These are phyloP conservation scores for Gastrophysa polygoni DNA, from an alignment of 2,888 invertebrate species.

Conservation along the genomic window DNA sequence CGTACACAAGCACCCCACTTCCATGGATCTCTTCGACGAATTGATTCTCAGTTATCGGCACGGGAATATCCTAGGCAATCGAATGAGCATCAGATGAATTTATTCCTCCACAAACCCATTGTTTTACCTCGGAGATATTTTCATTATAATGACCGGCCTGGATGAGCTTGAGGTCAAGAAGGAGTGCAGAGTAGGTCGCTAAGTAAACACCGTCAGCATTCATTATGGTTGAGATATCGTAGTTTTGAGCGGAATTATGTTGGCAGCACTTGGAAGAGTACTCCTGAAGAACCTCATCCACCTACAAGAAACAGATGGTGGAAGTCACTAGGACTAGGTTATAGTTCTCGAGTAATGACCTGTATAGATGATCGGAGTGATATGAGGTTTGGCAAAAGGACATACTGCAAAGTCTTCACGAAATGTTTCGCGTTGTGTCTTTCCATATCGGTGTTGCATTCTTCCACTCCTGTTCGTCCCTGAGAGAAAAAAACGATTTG, in stretches of 20 bases:
- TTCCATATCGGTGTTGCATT: conserved; percentile 83
- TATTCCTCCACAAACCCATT: too few species aligned
- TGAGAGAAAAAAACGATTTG: conserved; percentile 42
- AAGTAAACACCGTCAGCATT: conserved; percentile 95
- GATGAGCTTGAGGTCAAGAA: conserved; percentile 81
- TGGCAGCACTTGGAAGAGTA: conserved; percentile 92
- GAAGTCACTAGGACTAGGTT: too few species aligned
- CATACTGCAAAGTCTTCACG: conserved; percentile 74
- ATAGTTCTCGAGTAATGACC: conserved; percentile 50
- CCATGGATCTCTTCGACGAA: conserved; percentile 93
- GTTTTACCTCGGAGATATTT: conserved; percentile 59
- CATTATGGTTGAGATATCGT: conserved; percentile 76
- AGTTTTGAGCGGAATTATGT: conserved; percentile 71
- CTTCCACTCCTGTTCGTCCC: conserved; percentile 59
- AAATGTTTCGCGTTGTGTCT: conserved; percentile 86
- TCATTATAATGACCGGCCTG: conserved; percentile 75
- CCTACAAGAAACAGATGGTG: conserved; percentile 53
- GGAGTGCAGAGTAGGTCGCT: conserved; percentile 84
- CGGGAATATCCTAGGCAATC: conserved; percentile 24
- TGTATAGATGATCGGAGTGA: conserved; percentile 81
- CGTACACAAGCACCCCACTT: conserved; percentile 89
- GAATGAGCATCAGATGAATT: too few species aligned
- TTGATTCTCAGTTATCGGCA: conserved; percentile 79
- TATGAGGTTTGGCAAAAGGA: conserved; percentile 77
- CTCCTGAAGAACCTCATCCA: conserved; percentile 89